Evolutionary conservation across 2,797 vertebrate species (phyloP).

Genomic region (Macropodus opercularis): DNA sequence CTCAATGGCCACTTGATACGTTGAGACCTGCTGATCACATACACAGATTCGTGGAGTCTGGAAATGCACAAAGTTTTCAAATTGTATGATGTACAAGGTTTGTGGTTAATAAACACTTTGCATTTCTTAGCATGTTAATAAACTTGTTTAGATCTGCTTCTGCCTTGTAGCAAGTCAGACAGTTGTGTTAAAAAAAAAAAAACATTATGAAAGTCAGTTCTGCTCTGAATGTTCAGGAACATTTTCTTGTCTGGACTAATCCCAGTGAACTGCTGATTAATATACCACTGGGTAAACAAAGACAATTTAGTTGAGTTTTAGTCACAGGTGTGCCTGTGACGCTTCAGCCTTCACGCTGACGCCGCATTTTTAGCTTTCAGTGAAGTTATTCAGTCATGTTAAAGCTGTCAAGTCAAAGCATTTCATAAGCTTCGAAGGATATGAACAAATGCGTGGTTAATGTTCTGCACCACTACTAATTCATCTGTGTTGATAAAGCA

Average conservation of each 20-base stretch:
- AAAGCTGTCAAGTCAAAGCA: constrained; percentile 2
- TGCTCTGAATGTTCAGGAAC: constrained; percentile 23
- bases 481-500: no score
- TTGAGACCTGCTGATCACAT: no score
- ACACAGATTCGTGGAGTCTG: no score
- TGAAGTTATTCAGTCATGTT: neutral
- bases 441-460: no score
- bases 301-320: neutral
- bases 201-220: neutral
- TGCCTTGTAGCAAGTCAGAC: neutral
- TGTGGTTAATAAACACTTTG: no score
- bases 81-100: no score
- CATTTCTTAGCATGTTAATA: neutral
- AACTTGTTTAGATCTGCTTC: rapidly evolving
- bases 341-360: constrained; percentile 14
- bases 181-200: neutral
- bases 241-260: constrained; percentile 8
- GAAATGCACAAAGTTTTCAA: no score
- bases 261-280: constrained; percentile 12
- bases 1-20: no score
- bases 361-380: neutral
- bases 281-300: neutral
- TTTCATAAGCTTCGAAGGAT: neutral
- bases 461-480: no score
- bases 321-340: constrained; percentile 39